Evolutionary conservation across 2,113 vertebrate species (phyloP).

Genomic region (Clupea harengus): DNA sequence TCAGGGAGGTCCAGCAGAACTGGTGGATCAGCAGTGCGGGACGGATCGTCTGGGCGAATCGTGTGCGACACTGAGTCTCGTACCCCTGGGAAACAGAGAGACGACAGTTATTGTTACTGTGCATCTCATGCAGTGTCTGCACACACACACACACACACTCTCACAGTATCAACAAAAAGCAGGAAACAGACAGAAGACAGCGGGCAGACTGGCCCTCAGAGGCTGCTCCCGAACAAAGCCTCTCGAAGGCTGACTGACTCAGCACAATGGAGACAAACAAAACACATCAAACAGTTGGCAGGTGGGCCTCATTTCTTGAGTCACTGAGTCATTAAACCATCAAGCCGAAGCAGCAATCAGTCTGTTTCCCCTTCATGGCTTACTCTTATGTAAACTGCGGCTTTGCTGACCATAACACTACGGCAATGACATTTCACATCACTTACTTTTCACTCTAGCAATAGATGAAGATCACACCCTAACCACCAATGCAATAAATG

Average conservation of each 20-base stretch:
- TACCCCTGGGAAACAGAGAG: conserved; percentile 73
- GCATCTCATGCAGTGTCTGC: not conserved
- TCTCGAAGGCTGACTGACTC: not conserved
- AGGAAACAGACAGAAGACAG: not conserved
- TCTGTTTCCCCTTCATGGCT: not conserved
- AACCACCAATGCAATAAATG: not conserved
- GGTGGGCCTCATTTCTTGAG: not conserved
- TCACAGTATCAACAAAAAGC: not conserved
- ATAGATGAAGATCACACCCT: not conserved
- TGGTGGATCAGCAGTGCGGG: conserved; percentile 78
- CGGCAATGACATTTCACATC: not conserved
- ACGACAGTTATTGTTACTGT: not conserved
- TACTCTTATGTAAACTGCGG: not conserved
- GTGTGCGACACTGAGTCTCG: conserved; percentile 91
- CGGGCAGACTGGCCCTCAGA: not conserved
- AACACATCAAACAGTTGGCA: not conserved
- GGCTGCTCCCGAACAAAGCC: not conserved
- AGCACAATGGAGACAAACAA: not conserved
- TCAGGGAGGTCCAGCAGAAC: conserved; percentile 82
- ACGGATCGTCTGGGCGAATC: conserved; percentile 67
- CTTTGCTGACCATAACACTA: not conserved
- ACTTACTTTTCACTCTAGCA: not conserved
- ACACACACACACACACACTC: not conserved
- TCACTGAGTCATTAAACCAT: not conserved
- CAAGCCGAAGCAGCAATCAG: not conserved